Conservation (phyloP, 2,888 invertebrate species). For the Hirtodrosophila duncani region DNA sequence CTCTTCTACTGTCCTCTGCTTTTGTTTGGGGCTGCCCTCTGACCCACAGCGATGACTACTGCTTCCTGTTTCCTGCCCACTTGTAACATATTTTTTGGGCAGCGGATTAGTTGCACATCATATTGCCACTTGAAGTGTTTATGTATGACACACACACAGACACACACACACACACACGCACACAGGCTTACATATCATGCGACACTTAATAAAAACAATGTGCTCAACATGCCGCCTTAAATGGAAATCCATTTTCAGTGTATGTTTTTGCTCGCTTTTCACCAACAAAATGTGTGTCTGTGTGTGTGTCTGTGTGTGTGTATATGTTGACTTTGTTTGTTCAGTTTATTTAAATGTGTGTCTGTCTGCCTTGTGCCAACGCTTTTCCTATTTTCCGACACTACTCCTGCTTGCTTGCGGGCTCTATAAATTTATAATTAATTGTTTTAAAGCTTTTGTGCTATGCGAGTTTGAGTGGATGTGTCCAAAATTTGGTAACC, state of each 20-base stretch:
- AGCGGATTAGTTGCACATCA: constrained; percentile 73
- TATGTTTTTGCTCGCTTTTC: constrained; percentile 53
- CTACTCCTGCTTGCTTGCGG: neutral
- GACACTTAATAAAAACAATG: constrained; percentile 78
- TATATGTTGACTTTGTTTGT: constrained; percentile 23
- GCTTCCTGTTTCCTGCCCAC: constrained; percentile 64
- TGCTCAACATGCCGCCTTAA: constrained; percentile 74
- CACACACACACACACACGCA: constrained; percentile 6
- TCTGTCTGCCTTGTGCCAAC: constrained; percentile 14
- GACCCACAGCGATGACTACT: constrained; percentile 16
- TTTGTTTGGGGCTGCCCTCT: constrained; percentile 1
- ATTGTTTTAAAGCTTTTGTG: constrained; percentile 60
- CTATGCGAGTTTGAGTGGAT: no score
- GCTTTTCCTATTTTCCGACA: neutral
- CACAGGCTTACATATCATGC: constrained; percentile 53
- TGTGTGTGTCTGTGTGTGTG: constrained; percentile 7
- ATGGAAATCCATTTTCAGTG: constrained; percentile 69
- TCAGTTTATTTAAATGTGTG: constrained; percentile 66
- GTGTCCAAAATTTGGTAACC: constrained; percentile 35
- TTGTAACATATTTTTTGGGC: constrained; percentile 72
- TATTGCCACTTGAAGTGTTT: constrained; percentile 76
- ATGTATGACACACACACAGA: constrained; percentile 49
- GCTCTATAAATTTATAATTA: constrained; percentile 58
- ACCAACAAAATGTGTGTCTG: neutral
- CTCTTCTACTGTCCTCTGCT: neutral